phyloP scores from a whole-genome alignment of 2,888 invertebrate species.

The Linyphia triangularis region DNA sequence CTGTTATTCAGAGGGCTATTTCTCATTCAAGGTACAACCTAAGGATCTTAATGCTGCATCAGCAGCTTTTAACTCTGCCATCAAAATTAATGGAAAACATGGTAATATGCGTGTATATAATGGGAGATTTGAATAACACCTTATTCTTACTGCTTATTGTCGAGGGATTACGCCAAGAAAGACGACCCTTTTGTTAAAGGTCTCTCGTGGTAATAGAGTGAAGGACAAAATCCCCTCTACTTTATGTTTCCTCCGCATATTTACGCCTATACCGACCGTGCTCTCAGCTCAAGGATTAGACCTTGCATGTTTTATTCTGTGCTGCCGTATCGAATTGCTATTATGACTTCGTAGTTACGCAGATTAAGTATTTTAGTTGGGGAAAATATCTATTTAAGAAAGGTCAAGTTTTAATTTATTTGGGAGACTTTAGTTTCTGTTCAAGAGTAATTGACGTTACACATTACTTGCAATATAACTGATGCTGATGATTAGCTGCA shows the following conservation, averaged over 20 bases:
- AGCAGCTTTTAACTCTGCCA: constrained; percentile 5
- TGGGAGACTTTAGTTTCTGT: too few species aligned
- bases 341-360: neutral
- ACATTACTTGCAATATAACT: too few species aligned
- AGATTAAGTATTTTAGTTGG: neutral
- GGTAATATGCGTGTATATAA: constrained; percentile 38
- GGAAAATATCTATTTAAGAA: neutral
- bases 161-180: constrained; percentile 38
- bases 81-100: constrained; percentile 47
- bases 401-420: neutral
- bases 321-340: constrained; percentile 18
- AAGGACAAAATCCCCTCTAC: constrained; percentile 20
- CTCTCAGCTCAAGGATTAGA: constrained; percentile 39
- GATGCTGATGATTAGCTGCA: too few species aligned
- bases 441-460: too few species aligned
- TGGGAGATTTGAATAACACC: constrained; percentile 4
- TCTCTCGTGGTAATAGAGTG: neutral
- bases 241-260: constrained; percentile 33
- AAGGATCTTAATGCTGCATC: neutral
- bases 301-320: neutral
- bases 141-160: constrained; percentile 37
- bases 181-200: constrained; percentile 57
- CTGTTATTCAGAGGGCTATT: neutral
- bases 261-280: neutral
- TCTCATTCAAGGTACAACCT: neutral